Evolutionary conservation across 2,797 vertebrate species (phyloP), one percentile per base, ranked within the genome.

Genomic region (Molothrus aeneus): DNA sequence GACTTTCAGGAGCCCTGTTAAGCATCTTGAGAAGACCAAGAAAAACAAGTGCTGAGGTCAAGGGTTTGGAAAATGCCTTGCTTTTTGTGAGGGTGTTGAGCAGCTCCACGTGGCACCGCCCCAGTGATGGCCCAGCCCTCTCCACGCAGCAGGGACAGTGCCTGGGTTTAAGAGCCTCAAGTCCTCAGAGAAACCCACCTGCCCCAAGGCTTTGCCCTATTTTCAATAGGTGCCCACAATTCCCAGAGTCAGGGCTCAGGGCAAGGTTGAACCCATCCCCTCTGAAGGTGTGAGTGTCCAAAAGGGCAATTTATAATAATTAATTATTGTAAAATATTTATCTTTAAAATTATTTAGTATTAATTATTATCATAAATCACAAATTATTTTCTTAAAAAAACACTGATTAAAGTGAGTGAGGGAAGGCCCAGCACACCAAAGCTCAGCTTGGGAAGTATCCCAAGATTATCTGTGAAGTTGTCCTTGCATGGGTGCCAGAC

Each of bases 51-150:
- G 26, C 34, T 43, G 51, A 84, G 21, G 66, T 51, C 59, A 69
- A 84, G 25, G 59, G 3, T 63, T 74, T 70, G 54, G 50, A 77
- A 25, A 48, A 17, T 1, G 5, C 9, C 86, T 34, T 47, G 32
- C 8, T 80, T 11, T 60, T 34, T 14, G 5, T 7, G 54, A 74
- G 26, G 47, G 29, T 26, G 57, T 29, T 60, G 36, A 60, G 32
- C 26, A 11, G 4, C 17, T 11, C 6, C 38, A 17, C 0, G 5
- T 6, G 56, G 25, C 31, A 18, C 1, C 2, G 4, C 6, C n/a
- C 11, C 48, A 7, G n/a, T 0, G 48, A 2, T 19, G 69, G 50
- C 69, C 18, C 42, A n/a, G 32, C 32, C 54, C 45, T 13, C 54
- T 10, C 31, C 65, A 10, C 26, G 10, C 32, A 32, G 47, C 66